Evolutionary conservation across 2,113 vertebrate species (phyloP).

Genomic region (pig (Sus scrofa)): T2T-Sscrofa CM000826.6:107145501-107146000

Average conservation of each 20-base stretch:
- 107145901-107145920: too few relatives aligned
- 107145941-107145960: too few relatives aligned
- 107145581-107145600: background rate
- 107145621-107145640: background rate
- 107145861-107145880: too few relatives aligned
- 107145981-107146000: too few relatives aligned
- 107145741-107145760: background rate
- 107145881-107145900: too few relatives aligned
- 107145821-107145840: background rate
- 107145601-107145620: background rate
- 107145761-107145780: background rate
- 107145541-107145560: background rate
- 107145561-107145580: background rate
- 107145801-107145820: background rate
- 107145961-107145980: too few relatives aligned
- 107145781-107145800: background rate
- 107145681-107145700: background rate
- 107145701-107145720: background rate
- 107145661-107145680: background rate
- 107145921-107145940: too few relatives aligned
- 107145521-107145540: background rate
- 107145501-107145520: background rate
- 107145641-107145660: background rate
- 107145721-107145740: background rate
- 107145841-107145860: background rate